phyloP scores from a whole-genome alignment of 2,113 vertebrate genomes.

The Rousettus leschenaultii region DNA sequence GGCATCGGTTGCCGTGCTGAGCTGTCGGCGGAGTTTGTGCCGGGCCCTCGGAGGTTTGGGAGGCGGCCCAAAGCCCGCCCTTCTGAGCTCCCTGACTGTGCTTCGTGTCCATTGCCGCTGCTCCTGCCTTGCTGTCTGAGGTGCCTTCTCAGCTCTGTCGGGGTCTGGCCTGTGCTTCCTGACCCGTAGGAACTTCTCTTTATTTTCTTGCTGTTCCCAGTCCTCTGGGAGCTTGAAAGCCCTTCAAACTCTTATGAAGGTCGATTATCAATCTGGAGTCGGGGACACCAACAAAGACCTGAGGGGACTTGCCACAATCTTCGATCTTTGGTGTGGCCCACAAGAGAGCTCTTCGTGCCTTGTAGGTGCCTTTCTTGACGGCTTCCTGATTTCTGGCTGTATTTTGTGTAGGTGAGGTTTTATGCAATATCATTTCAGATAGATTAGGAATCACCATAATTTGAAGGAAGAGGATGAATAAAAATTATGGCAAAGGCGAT shows the following conservation, averaged over 20 bases:
- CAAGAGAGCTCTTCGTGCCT: not conserved
- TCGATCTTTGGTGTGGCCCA: not conserved
- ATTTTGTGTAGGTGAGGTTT: not conserved
- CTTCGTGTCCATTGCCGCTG: not conserved
- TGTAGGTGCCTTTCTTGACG: not conserved
- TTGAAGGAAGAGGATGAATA: not conserved
- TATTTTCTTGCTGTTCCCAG: not conserved
- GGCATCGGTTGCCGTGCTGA: not conserved
- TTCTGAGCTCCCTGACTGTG: not conserved
- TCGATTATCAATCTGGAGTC: not conserved
- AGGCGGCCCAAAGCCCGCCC: not conserved
- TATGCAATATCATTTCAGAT: not conserved
- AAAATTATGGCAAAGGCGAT: not conserved
- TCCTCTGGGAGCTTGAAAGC: not conserved
- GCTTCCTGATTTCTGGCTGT: not conserved
- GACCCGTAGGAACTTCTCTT: not conserved
- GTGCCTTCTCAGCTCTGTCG: accelerated
- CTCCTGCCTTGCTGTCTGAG: not conserved
- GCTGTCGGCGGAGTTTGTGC: not conserved
- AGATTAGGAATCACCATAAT: not conserved
- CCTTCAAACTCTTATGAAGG: not conserved
- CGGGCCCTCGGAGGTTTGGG: not conserved
- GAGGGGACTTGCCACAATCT: accelerated
- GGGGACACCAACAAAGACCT: not conserved
- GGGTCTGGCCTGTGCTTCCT: not conserved